phyloP scores from a whole-genome alignment of 2,797 vertebrate species.

The Varecia variegata region DNA sequence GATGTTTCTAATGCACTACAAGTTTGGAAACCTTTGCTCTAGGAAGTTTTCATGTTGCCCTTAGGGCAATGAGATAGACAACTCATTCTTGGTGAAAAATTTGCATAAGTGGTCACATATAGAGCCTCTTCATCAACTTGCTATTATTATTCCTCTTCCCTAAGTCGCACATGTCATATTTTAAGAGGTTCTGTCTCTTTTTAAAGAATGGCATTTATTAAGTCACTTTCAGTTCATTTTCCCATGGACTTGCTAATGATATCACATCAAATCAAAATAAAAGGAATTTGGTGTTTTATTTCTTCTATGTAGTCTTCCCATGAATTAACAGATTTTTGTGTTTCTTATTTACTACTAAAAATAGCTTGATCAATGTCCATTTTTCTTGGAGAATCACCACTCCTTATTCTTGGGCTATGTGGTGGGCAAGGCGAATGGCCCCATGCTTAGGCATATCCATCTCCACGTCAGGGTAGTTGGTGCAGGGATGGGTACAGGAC shows the following conservation, averaged over 20 bases:
- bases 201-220: slow-evolving; percentile 17
- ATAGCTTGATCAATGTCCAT: neutral
- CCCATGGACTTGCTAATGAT: slow-evolving; percentile 5
- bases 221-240: slow-evolving; percentile 23
- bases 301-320: neutral
- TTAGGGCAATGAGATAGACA: neutral
- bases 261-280: neutral
- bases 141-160: neutral
- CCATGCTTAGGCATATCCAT: neutral
- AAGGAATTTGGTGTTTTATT: neutral
- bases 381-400: neutral
- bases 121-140: neutral
- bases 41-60: neutral
- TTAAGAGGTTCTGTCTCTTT: slow-evolving; percentile 40
- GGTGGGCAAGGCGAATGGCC: neutral
- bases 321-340: neutral
- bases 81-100: slow-evolving; percentile 28
- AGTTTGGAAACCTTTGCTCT: neutral
- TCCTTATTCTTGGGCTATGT: neutral
- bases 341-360: neutral
- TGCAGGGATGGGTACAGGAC: neutral
- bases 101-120: neutral
- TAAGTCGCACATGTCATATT: slow-evolving; percentile 19
- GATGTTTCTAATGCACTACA: neutral
- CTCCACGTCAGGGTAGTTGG: neutral